Evolutionary conservation across 2,797 vertebrate species (phyloP).

Genomic region (Squalus acanthias): DNA sequence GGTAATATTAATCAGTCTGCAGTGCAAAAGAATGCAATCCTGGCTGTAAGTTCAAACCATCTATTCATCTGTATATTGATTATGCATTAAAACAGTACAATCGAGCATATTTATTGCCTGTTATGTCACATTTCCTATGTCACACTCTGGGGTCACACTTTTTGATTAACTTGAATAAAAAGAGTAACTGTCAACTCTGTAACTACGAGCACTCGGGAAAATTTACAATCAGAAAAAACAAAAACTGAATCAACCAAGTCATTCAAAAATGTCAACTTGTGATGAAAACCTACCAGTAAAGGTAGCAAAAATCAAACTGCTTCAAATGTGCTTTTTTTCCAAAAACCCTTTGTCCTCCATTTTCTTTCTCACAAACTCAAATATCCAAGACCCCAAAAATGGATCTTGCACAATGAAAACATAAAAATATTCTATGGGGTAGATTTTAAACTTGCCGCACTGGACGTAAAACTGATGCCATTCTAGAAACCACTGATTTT

Average conservation of each 20-base stretch:
- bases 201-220: not conserved
- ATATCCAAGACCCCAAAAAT: not conserved
- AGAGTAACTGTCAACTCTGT: not conserved
- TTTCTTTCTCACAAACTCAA: not conserved
- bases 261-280: not conserved
- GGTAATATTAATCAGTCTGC: not conserved
- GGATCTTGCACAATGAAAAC: not conserved
- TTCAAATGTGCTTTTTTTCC: not conserved
- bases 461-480: not conserved
- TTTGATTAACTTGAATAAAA: not conserved
- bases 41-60: not conserved
- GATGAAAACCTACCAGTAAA: not conserved
- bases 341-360: not conserved
- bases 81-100: not conserved
- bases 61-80: not conserved
- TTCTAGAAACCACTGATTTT: not conserved
- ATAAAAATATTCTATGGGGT: not conserved
- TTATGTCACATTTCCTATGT: not conserved
- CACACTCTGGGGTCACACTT: not conserved
- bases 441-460: not conserved
- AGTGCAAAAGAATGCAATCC: not conserved
- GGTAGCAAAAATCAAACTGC: not conserved
- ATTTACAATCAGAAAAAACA: not conserved
- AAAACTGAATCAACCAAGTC: not conserved
- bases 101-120: not conserved